phyloP scores from a whole-genome alignment of 2,888 invertebrate species.

The Dione vanillae region DNA sequence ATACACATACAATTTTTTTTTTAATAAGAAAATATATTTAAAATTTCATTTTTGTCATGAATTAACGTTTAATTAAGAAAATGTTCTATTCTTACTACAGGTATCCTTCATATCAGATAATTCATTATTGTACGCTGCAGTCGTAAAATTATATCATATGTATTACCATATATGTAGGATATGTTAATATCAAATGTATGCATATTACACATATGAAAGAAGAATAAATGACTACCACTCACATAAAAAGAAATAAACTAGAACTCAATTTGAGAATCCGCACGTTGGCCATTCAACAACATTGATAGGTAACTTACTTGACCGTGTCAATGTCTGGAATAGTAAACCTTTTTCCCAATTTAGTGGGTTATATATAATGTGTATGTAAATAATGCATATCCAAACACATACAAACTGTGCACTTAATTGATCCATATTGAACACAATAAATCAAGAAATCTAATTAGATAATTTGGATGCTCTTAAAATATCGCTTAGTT shows the following conservation, averaged over 20 bases:
- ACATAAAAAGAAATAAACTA: not conserved
- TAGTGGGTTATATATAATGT: not conserved
- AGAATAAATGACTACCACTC: not conserved
- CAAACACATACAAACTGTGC: no score
- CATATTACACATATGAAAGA: not conserved
- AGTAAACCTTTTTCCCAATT: conserved; percentile 8
- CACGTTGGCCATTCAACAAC: conserved; percentile 32
- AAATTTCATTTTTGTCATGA: no score
- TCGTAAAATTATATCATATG: no score
- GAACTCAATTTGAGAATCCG: conserved; percentile 16
- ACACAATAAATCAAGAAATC: not conserved
- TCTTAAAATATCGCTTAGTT: not conserved
- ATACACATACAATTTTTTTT: no score
- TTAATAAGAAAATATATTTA: no score
- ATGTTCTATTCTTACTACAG: no score
- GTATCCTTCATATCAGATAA: no score
- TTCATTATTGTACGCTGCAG: no score
- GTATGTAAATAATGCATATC: not conserved
- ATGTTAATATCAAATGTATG: no score
- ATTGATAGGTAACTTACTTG: conserved; percentile 46
- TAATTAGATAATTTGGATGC: not conserved
- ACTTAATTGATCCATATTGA: not conserved
- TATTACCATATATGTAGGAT: no score
- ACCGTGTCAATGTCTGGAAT: conserved; percentile 49
- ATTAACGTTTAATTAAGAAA: no score